phyloP scores from a whole-genome alignment of 2,113 vertebrate genomes.

The Chloebia gouldiae region DNA sequence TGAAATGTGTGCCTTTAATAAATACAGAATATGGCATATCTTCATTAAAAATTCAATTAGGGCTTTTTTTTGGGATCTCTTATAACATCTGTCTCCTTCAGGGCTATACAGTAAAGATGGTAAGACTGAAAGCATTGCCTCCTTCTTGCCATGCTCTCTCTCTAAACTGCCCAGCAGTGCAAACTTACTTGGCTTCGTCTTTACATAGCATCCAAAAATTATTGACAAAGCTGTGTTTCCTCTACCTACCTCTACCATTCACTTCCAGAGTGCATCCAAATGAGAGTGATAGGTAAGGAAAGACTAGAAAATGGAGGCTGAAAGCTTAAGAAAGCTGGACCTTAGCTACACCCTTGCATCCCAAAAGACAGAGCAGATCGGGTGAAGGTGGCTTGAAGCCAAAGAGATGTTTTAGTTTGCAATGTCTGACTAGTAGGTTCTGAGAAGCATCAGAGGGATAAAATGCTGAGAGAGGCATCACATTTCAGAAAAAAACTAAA shows the following conservation, averaged over 20 bases:
- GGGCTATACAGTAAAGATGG: background rate
- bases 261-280: accelerated
- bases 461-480: background rate
- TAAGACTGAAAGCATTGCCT: background rate
- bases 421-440: background rate
- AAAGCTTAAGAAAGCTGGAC: background rate
- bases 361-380: background rate
- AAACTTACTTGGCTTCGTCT: background rate
- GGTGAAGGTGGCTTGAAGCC: background rate
- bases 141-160: background rate
- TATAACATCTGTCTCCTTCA: background rate
- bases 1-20: background rate
- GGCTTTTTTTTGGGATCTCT: background rate
- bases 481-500: slow-evolving; percentile 30
- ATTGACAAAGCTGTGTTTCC: background rate
- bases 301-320: background rate
- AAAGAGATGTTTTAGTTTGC: background rate
- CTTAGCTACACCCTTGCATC: background rate
- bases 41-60: background rate
- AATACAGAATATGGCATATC: background rate
- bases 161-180: background rate
- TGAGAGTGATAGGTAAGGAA: background rate
- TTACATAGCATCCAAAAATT: background rate
- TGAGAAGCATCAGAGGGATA: background rate
- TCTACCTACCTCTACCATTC: background rate